phyloP scores from a whole-genome alignment of 92 coral and sea anemone species.

The Meandrina meandrites region DNA sequence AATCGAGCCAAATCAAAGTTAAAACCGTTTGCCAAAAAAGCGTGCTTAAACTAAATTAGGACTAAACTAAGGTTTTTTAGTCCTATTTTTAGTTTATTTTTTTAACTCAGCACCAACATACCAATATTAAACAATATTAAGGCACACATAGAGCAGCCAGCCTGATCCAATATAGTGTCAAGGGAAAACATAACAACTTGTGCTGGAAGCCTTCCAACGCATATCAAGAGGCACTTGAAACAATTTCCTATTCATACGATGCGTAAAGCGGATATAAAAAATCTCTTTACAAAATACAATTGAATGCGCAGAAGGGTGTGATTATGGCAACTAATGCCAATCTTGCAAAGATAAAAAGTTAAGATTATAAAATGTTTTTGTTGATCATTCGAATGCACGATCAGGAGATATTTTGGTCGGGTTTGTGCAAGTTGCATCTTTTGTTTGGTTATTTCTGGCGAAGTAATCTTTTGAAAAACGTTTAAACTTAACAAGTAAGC shows the following conservation, averaged over 20 bases:
- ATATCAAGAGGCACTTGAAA: neutral
- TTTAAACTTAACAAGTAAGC: neutral
- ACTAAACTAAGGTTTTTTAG: neutral
- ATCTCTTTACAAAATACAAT: neutral
- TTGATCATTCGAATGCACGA: neutral
- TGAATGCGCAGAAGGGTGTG: neutral
- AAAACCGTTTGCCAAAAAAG: no score
- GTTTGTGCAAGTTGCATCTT: neutral
- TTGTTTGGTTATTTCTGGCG: neutral
- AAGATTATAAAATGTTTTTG: neutral
- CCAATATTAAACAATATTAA: neutral
- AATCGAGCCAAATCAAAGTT: neutral
- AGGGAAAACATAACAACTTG: neutral
- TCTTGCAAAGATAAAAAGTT: neutral
- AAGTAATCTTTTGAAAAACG: neutral
- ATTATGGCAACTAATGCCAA: no score
- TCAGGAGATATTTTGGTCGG: neutral
- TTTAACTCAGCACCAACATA: neutral
- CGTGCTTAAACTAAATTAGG: neutral
- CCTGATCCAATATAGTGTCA: neutral
- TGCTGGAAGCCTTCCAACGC: slow-evolving; percentile 27
- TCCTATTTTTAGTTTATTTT: slow-evolving; percentile 1
- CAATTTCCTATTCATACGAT: neutral
- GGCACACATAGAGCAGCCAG: neutral
- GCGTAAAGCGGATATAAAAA: neutral